A percentile compares a stretch with the other conserved stretches of the same genome.
phyloP scores from a whole-genome alignment of 2,888 invertebrate genomes.

The Azorinus chamasolen region DNA sequence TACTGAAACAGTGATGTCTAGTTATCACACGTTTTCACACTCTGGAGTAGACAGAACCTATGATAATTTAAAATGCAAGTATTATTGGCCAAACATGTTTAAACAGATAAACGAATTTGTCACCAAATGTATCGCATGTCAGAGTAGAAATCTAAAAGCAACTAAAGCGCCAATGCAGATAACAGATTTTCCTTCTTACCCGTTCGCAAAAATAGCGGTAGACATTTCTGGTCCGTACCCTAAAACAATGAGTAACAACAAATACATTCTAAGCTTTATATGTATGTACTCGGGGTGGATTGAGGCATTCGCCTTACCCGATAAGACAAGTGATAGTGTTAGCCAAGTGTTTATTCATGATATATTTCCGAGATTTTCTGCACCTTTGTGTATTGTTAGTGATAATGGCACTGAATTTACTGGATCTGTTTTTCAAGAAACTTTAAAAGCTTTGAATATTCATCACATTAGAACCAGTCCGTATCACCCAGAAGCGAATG shows the following conservation, averaged over 20 bases:
- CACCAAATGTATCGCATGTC: slow-evolving; percentile 26
- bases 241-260: slow-evolving; percentile 24
- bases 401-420: slow-evolving; percentile 28
- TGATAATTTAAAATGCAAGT: slow-evolving; percentile 37
- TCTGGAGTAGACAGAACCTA: slow-evolving; percentile 44
- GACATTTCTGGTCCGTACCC: slow-evolving; percentile 41
- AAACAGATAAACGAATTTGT: slow-evolving; percentile 45
- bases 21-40: slow-evolving; percentile 49
- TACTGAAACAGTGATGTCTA: background rate
- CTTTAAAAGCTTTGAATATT: slow-evolving; percentile 17
- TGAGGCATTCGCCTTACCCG: slow-evolving; percentile 51
- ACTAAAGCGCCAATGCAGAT: slow-evolving; percentile 32
- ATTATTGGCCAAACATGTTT: slow-evolving; percentile 54
- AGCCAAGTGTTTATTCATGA: slow-evolving; percentile 52
- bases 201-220: slow-evolving; percentile 26
- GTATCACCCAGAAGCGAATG: slow-evolving; percentile 21
- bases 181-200: slow-evolving; percentile 41
- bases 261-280: slow-evolving; percentile 39
- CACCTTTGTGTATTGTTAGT: slow-evolving; percentile 25
- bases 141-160: slow-evolving; percentile 26
- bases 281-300: slow-evolving; percentile 39
- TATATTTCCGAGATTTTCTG: slow-evolving; percentile 48
- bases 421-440: slow-evolving; percentile 11
- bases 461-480: slow-evolving; percentile 5
- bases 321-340: slow-evolving; percentile 42